Evolutionary conservation across 2,888 invertebrate genomes (phyloP), one percentile per base, ranked within the genome.

Genomic region (Doris montereyensis): DNA sequence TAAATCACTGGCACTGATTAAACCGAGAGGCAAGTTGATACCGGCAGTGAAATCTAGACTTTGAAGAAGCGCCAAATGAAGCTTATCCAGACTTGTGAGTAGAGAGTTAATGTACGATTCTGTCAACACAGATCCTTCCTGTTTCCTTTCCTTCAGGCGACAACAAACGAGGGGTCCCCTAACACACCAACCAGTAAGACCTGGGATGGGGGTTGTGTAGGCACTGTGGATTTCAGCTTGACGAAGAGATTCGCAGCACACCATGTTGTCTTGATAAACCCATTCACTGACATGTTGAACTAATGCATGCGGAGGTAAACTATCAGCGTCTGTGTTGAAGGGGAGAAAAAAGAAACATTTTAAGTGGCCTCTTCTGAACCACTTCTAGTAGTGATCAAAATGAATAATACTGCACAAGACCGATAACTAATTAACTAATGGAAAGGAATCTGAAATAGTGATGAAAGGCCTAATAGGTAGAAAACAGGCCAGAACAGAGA

Each of bases 111-210:
- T 79, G 60, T 28, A 17, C 13, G 62, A 30, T n/a, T 67, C 34
- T 32, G 52, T 41, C 8, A 17, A 10, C 8, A 5, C 17, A 17
- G 17, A 10, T 41, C 5, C 8, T 41, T 41, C 17, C 17, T 41
- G 5, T 17, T 41, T 41, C 52, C 26, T 65, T 34, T 78, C 41
- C 24, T 68, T 78, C 21, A 79, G 71, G 71, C 80, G 80, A 24
- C 74, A 62, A 57, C 82, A 81, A 24, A 87, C 83, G 13, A 88
- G 79, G 35, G 87, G 88, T 52, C 87, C 88, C 60, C 86, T 83
- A 75, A 87, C 86, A 81, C 89, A 88, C 89, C 89, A 89, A 72
- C 85, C 86, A 2, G 87, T 85, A n/a, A 89, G 85, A 21, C 89
- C 89, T 35, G 85, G 85, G 17, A 88, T 81, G 5, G 89, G 88